phyloP scores from a whole-genome alignment of 2,888 invertebrate genomes.

The Mythimna albipuncta region DNA sequence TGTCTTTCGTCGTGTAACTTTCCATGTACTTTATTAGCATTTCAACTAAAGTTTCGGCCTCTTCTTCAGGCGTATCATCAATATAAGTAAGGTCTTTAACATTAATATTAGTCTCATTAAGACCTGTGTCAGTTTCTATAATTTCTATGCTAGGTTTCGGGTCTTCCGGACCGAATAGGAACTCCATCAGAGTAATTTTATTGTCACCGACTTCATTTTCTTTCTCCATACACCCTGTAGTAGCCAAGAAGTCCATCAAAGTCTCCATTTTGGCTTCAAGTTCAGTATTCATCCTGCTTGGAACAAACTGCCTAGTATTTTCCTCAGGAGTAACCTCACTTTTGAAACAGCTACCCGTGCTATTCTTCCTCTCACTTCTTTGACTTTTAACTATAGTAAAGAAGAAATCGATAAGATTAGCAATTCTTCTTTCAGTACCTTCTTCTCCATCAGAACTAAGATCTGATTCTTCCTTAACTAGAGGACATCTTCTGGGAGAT shows the following conservation, averaged over 20 bases:
- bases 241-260: constrained; percentile 86
- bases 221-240: constrained; percentile 84
- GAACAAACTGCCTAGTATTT: constrained; percentile 71
- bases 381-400: constrained; percentile 89
- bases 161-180: constrained; percentile 85
- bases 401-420: constrained; percentile 88
- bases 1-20: constrained; percentile 79
- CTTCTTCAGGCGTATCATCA: constrained; percentile 87
- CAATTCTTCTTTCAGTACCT: constrained; percentile 83
- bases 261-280: constrained; percentile 89
- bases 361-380: constrained; percentile 84
- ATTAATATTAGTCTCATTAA: constrained; percentile 84
- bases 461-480: constrained; percentile 87
- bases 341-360: constrained; percentile 85
- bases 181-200: constrained; percentile 88
- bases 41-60: constrained; percentile 85
- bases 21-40: constrained; percentile 88
- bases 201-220: constrained; percentile 78
- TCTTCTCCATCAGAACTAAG: constrained; percentile 84
- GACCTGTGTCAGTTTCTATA: constrained; percentile 73
- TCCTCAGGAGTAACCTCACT: constrained; percentile 82
- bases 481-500: constrained; percentile 80
- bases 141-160: constrained; percentile 80
- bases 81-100: constrained; percentile 84
- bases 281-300: constrained; percentile 82